Conservation (phyloP, 2,113 vertebrate species). For the Paralichthys olivaceus region DNA sequence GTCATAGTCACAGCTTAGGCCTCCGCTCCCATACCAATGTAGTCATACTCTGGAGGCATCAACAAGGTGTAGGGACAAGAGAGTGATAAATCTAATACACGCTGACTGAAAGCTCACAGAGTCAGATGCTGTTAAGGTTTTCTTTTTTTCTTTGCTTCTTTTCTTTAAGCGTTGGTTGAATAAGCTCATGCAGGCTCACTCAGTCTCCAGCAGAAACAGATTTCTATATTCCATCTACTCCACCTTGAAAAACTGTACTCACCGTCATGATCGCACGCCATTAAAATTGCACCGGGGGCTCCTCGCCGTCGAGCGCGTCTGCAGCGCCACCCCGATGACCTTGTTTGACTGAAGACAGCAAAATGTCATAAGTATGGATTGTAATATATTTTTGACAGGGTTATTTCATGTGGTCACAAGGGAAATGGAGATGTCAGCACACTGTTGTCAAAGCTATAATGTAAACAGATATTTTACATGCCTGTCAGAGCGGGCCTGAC, state of each 20-base stretch:
- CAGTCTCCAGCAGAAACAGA: conserved; percentile 17
- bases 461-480: conserved; percentile 81
- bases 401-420: conserved; percentile 74
- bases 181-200: conserved; percentile 28
- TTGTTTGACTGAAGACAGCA: conserved; percentile 55
- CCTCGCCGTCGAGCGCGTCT: neutral
- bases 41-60: conserved; percentile 73
- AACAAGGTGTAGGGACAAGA: conserved; percentile 83
- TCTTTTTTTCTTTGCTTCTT: conserved; percentile 4
- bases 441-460: conserved; percentile 72
- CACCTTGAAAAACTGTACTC: conserved; percentile 27
- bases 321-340: conserved; percentile 54
- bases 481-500: conserved; percentile 63
- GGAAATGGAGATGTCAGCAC: conserved; percentile 75
- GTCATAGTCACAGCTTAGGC: conserved; percentile 81
- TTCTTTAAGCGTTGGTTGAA: conserved; percentile 48
- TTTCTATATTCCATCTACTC: conserved; percentile 17
- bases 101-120: conserved; percentile 74
- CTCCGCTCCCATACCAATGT: conserved; percentile 64
- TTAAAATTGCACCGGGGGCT: conserved; percentile 48
- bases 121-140: conserved; percentile 63
- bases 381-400: conserved; percentile 74
- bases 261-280: conserved; percentile 34
- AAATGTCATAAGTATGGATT: conserved; percentile 68
- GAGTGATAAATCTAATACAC: conserved; percentile 80